These are phyloP conservation scores for Channa argus DNA, from an alignment of 2,113 vertebrate genomes.

Conservation along the genomic window DNA sequence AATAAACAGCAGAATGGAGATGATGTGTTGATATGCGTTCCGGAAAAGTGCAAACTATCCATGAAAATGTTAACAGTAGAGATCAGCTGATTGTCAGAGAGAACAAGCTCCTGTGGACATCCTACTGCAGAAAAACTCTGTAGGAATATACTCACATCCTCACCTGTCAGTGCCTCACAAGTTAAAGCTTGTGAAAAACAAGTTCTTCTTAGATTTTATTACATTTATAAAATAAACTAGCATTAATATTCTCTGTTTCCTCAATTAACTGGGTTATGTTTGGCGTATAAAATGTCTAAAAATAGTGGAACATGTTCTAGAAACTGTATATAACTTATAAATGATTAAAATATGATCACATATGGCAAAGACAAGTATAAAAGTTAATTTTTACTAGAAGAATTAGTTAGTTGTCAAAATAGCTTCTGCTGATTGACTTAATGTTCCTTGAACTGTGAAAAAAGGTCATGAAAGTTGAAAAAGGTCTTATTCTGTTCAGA, in stretches of 20 bases:
- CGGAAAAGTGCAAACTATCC: conserved; percentile 24
- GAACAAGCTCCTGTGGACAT: not conserved
- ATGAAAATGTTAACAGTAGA: conserved; percentile 15
- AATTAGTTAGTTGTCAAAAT: no score
- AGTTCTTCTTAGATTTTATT: not conserved
- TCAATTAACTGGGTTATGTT: not conserved
- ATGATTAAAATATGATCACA: not conserved
- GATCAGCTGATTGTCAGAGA: not conserved
- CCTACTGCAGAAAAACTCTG: not conserved
- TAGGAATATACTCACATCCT: conserved; percentile 8
- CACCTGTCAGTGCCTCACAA: not conserved
- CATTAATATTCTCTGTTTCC: not conserved
- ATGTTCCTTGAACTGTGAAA: no score
- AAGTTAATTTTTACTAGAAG: no score
- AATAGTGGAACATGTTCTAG: not conserved
- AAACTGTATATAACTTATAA: not conserved
- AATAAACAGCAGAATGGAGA: conserved; percentile 34
- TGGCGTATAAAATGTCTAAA: not conserved
- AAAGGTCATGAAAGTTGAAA: no score
- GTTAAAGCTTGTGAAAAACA: not conserved
- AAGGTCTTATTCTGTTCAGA: no score
- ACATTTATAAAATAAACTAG: not conserved
- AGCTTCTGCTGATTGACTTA: no score
- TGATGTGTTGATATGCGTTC: conserved; percentile 14
- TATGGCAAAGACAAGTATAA: not conserved